A percentile compares a stretch with the other conserved stretches of the same genome.
Conservation (phyloP, 1,140 invertebrate species). For the Pogonomyrmex barbatus region DNA sequence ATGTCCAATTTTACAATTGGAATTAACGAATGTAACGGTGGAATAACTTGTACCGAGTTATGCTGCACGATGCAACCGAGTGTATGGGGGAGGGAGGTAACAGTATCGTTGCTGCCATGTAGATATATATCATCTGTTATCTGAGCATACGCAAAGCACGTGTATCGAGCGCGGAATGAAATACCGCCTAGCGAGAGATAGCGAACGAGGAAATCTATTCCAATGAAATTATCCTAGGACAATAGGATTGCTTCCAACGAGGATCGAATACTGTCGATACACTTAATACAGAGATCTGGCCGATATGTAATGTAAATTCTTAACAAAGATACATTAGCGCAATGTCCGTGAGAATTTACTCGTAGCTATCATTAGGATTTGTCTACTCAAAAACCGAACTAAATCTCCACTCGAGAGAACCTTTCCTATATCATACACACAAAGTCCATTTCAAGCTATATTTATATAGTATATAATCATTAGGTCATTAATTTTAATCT, state of each 20-base stretch:
- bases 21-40: constrained; percentile 22
- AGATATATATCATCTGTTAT: constrained; percentile 60
- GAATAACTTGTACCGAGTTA: constrained; percentile 41
- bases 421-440: no score
- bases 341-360: no score
- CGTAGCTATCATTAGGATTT: no score
- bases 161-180: constrained; percentile 59
- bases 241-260: constrained; percentile 31
- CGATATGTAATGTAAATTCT: constrained; percentile 13
- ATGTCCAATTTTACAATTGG: constrained; percentile 23
- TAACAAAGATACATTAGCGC: not conserved
- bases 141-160: constrained; percentile 54
- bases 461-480: not conserved
- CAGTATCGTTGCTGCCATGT: not conserved
- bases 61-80: not conserved
- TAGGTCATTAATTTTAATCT: not conserved
- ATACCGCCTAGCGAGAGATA: constrained; percentile 42
- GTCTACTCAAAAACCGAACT: no score
- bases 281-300: not conserved
- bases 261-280: constrained; percentile 33
- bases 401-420: no score
- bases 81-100: not conserved
- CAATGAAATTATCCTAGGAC: constrained; percentile 57
- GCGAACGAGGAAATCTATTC: constrained; percentile 58
- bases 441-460: no score